A percentile compares a stretch with the other conserved stretches of the same genome.
phyloP scores from a whole-genome alignment of 2,113 vertebrate genomes.

The Apaloderma vittatum region DNA sequence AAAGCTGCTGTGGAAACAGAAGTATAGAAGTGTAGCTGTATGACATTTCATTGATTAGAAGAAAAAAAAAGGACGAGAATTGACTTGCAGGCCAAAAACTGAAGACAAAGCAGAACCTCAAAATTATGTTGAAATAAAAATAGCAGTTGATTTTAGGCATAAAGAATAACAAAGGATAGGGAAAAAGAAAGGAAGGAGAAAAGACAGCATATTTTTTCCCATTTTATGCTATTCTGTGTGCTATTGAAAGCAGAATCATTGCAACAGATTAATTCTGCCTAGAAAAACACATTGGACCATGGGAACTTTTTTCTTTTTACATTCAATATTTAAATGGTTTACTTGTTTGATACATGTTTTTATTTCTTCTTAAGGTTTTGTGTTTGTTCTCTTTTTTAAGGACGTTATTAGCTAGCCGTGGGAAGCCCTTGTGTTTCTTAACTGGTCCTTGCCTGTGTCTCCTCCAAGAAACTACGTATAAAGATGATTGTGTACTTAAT shows the following conservation, averaged over 20 bases:
- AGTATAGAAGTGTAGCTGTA: neutral
- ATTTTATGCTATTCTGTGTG: neutral
- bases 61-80: neutral
- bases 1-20: neutral
- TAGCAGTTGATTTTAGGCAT: neutral
- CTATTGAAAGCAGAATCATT: neutral
- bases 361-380: neutral
- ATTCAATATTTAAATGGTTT: neutral
- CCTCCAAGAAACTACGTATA: neutral
- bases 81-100: neutral
- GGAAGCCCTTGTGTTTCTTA: neutral
- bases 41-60: neutral
- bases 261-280: neutral
- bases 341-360: neutral
- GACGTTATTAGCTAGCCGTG: neutral
- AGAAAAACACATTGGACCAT: neutral
- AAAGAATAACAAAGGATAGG: neutral
- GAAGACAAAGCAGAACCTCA: neutral
- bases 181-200: neutral
- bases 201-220: neutral
- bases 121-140: neutral
- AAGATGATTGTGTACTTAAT: neutral
- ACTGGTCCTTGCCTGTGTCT: neutral
- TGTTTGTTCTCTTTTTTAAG: neutral
- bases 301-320: neutral